Base-by-base conservation (phyloP, 2,797 vertebrate species). In the Aphelocoma californica region DNA sequence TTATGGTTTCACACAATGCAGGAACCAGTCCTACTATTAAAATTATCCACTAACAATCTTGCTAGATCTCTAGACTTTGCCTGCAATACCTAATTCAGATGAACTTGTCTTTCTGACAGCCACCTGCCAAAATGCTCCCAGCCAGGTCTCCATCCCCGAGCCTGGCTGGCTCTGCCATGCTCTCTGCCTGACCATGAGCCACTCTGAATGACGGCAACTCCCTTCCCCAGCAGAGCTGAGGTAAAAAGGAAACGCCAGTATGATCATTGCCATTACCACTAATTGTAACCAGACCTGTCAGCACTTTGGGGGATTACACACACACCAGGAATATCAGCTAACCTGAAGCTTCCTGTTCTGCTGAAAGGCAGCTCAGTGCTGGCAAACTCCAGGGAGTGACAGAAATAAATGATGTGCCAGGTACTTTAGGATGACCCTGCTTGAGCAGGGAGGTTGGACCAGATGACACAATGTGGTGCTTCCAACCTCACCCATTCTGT, bases 261-360 rank as follows among this genome's bases (percentile, higher is more conserved):
- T 81, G 34, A 97, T 94, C 94, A 86, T 10, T 96, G 86, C 72
- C 64, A 95, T 93, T 92, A 93, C 74, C 95, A 95, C 86, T 83
- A 95, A 90, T 67, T 91, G 91, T 88, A 92, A 91, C 75, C 89
- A 88, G 87, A 97, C 89, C 78, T 95, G 96, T 94, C 96, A 96
- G 96, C 95, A 95, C 94, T 96, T 92, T 78, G 87, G 94, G 72
- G 94, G 97, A 97, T 97, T 97, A 97, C 51, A 96, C 62, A 94
- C 92, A 93, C 89, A 96, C 91, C 62, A 79, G 95, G 94, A 96
- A 40, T 88, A 95, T 93, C 93, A 96, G 80, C 94, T 88, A 96
- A 94, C 87, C 86, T 92, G 58, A 96, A 90, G 77, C 77, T 95
- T 96, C 95, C 92, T 91, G 94, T 67, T 94, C 85, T 87, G 77